phyloP scores from a whole-genome alignment of 2,888 invertebrate species.

The Aphidoletes aphidimyza region DNA sequence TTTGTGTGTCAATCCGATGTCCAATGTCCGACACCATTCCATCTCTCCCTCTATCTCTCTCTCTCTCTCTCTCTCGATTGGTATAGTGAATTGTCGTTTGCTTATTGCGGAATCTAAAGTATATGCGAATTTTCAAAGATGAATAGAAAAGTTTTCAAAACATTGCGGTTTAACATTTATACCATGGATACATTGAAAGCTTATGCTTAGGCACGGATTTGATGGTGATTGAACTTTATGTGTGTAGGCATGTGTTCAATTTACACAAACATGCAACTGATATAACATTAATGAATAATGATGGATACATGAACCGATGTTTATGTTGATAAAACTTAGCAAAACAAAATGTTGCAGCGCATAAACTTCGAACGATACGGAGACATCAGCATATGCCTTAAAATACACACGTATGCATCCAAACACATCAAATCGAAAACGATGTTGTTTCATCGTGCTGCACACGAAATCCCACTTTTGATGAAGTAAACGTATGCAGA shows the following conservation, averaged over 20 bases:
- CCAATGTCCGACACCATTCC: too few species aligned
- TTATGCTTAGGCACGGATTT: neutral
- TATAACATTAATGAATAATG: constrained; percentile 48
- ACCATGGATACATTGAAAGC: too few species aligned
- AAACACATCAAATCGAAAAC: neutral
- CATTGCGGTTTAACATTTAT: too few species aligned
- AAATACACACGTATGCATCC: neutral
- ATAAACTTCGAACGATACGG: neutral
- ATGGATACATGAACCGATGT: constrained; percentile 27
- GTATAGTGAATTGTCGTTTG: neutral
- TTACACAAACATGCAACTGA: constrained; percentile 41
- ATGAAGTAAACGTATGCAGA: constrained; percentile 47
- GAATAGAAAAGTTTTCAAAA: constrained; percentile 12
- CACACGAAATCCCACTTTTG: constrained; percentile 11
- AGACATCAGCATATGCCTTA: neutral
- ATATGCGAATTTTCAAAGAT: neutral
- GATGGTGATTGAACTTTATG: constrained; percentile 41
- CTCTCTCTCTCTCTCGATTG: neutral
- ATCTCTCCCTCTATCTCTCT: neutral
- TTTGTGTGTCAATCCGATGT: neutral
- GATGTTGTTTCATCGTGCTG: neutral
- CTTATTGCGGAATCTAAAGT: too few species aligned
- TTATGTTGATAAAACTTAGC: constrained; percentile 2
- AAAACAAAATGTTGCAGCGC: neutral
- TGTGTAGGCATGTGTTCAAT: constrained; percentile 6